Conservation (phyloP, 2,797 vertebrate species). For the Danio aesculapii region DNA sequence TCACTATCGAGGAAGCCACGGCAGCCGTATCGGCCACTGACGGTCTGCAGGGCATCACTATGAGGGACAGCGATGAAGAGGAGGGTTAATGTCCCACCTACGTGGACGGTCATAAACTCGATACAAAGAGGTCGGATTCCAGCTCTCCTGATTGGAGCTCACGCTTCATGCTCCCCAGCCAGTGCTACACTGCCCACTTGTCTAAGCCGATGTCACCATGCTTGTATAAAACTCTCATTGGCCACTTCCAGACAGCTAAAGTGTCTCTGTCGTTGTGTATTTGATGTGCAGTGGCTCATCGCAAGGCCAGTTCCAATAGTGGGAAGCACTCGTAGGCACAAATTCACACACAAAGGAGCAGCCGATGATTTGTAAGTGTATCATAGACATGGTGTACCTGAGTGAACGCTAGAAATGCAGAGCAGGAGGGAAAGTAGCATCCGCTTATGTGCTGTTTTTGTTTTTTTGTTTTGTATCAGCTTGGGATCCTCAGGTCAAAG, state of each 20-base stretch:
- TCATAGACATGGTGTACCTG: constrained; percentile 14
- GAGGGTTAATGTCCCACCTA: constrained; percentile 78
- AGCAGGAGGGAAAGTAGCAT: constrained; percentile 16
- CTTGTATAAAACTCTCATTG: constrained; percentile 63
- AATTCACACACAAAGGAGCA: constrained; percentile 6
- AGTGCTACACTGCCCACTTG: constrained; percentile 36
- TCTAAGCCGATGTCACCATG: constrained; percentile 64
- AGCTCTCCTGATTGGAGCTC: constrained; percentile 37
- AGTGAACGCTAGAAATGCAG: constrained; percentile 34
- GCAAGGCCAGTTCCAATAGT: constrained; percentile 39
- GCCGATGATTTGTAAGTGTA: constrained; percentile 35
- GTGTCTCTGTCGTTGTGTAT: constrained; percentile 54
- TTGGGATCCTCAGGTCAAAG: constrained; percentile 47
- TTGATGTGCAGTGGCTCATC: constrained; percentile 49
- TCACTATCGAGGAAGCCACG: constrained; percentile 93
- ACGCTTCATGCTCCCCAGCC: constrained; percentile 1
- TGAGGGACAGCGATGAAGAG: constrained; percentile 97
- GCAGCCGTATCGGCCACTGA: constrained; percentile 85
- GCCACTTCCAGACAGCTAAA: constrained; percentile 53
- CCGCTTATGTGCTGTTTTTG: constrained; percentile 41
- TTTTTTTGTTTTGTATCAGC: constrained; percentile 38
- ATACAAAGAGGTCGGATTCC: constrained; percentile 23
- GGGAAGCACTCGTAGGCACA: constrained; percentile 15
- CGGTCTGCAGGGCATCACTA: constrained; percentile 92
- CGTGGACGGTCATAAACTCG: not conserved